Evolutionary conservation across 2,113 vertebrate species (phyloP), one percentile per base, ranked within the genome.

Genomic region (Pseudopipra pipra): DNA sequence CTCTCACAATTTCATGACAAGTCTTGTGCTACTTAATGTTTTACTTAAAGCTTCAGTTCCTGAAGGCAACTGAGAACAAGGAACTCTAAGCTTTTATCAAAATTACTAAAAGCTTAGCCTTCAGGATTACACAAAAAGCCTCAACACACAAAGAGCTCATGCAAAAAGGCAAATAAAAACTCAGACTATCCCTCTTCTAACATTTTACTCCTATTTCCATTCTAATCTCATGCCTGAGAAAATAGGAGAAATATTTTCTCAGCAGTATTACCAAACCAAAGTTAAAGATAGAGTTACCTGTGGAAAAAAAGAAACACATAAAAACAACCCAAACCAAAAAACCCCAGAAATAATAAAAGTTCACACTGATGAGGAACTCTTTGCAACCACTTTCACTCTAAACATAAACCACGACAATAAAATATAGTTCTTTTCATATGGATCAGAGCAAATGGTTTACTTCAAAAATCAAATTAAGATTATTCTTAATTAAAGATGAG

Each of bases 1-100:
- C 51, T 86, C 65, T 73, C 52, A 85, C 10, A 93, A 71, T 85
- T 82, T 96, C 72, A 68, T n/a, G 17, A 46, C 31, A 87, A 79
- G 24, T 46, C 41, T 58, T 72, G 28, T 54, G 44, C 61, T 92
- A 49, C 61, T 89, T 82, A 89, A 66, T 82, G 54, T 94, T 97
- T 92, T 54, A 49, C 77, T 89, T 85, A 78, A 95, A 89, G 28
- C 46, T 79, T 27, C 46, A 43, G 18, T 61, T 96, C 81, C 81
- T 87, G 66, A 87, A 91, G 87, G 87, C 71, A 89, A 58, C 49
- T 33, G 28, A 91, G 66, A 94, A 73, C 17, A 89, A 85, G 54
- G 75, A 95, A 87, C 66, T 61, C 66, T 35, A 81, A 81, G 89
- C 68, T 96, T 93, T 89, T 93, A 87, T 87, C 37, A 92, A 90